Percentiles rank a stretch among this genome's conserved stretches.
Conservation (phyloP, 2,797 vertebrate species). For the Protonibea diacanthus region DNA sequence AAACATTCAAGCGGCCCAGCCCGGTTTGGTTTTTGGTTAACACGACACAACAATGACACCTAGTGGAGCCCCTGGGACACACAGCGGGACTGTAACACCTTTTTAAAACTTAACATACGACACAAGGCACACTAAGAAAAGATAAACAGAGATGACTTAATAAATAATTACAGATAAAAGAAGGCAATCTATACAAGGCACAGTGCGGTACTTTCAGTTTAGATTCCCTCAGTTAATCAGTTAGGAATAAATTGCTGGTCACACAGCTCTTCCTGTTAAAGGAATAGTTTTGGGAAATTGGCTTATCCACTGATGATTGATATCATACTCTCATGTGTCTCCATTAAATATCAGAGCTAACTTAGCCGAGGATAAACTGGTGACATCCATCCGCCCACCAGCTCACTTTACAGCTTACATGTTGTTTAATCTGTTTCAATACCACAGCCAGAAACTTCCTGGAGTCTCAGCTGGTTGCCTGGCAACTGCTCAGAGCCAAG, state of each 20-base stretch:
- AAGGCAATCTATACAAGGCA: too few species aligned
- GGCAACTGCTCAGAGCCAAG: too few species aligned
- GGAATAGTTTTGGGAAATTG: background rate
- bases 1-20: slow-evolving; percentile 10
- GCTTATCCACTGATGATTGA: background rate
- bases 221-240: background rate
- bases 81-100: background rate
- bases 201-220: background rate
- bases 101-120: background rate
- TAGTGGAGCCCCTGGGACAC: slow-evolving; percentile 50
- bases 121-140: background rate
- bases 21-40: background rate
- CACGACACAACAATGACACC: slow-evolving; percentile 66
- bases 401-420: too few species aligned
- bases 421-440: background rate
- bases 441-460: too few species aligned
- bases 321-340: background rate
- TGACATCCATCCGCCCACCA: background rate
- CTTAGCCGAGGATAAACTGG: background rate
- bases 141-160: background rate
- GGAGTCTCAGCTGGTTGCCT: too few species aligned
- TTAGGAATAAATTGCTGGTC: background rate
- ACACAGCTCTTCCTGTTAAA: background rate
- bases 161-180: background rate
- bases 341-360: background rate